These are phyloP conservation scores for Lymantria dispar DNA, from an alignment of 2,888 invertebrate genomes.

Conservation along the genomic window DNA sequence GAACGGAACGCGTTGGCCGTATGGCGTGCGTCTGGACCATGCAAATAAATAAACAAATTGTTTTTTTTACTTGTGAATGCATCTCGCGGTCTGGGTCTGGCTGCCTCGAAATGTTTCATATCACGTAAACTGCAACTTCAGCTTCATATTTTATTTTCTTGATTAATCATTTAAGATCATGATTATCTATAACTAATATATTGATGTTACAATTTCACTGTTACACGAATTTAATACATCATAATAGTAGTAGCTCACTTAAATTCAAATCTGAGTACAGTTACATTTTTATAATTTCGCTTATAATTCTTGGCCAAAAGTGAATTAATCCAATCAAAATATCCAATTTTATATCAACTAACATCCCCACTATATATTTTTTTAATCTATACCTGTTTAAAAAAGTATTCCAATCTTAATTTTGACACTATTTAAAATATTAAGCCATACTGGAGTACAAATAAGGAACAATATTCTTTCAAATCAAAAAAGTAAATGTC, in stretches of 20 bases:
- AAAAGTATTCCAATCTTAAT: not conserved
- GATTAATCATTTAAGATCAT: not conserved
- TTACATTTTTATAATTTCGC: constrained; percentile 14
- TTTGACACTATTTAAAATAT: not conserved
- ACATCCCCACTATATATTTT: constrained; percentile 30
- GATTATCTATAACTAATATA: not conserved
- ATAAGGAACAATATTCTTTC: constrained; percentile 15
- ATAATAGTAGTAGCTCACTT: not conserved
- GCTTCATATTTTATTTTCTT: not conserved
- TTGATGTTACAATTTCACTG: constrained; percentile 1
- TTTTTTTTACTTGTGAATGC: constrained; percentile 33
- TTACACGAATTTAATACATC: too few relatives aligned
- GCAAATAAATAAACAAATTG: constrained; percentile 57
- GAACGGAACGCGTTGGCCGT: constrained; percentile 54
- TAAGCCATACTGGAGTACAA: not conserved
- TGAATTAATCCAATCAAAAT: constrained; percentile 21
- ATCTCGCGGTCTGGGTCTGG: constrained; percentile 23
- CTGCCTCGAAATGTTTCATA: constrained; percentile 13
- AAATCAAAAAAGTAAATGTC: constrained; percentile 5
- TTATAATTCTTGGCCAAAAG: constrained; percentile 31
- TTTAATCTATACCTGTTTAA: too few relatives aligned
- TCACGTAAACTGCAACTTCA: not conserved
- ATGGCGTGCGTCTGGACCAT: constrained; percentile 68
- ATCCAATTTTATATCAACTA: constrained; percentile 29
- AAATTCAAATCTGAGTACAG: constrained; percentile 10